Base-by-base conservation (phyloP, 2,113 vertebrate species). In the Eurypyga helias region DNA sequence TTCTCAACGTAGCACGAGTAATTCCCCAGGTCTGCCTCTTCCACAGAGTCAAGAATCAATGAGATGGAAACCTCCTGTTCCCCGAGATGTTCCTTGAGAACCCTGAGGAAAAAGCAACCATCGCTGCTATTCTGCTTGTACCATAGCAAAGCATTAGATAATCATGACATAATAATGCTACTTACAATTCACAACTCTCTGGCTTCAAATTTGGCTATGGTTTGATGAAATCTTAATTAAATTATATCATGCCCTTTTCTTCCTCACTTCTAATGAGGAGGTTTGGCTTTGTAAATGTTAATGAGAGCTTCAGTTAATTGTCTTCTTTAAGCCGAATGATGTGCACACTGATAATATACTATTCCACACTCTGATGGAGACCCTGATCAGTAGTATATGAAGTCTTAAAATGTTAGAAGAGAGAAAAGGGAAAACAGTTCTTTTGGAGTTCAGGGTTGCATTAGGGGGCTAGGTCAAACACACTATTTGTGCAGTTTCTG, bases 1-100 rank as follows among this genome's bases (percentile, higher is more conserved):
- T 99, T 99, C 98, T 99, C 99, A 8, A 99, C 99, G 11, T 99
- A 99, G 95, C 99, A 99, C 4, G 99, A 99, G 91, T 99, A 99
- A 98, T 99, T 99, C 67, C 99, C 99, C 89, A 99, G 98, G 97
- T 99, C 99, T 87, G 98, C 98, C 95, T 99, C 99, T 97, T 99
- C 99, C 29, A 99, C 98, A 38, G 99, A 99, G 94, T 99, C 99
- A 87, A 99, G 99, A 75, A 99, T 99, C 98, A 99, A 97, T 41
- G 99, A 99, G 96, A 99, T 99, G 80, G 99, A 99, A 97, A 99
- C 99, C 98, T 99, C 99, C 94, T 99, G 99, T 92, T 99, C 99
- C 51, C 99, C 99, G 0, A 99, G 99, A 98, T 99, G 99, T 91
- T 99, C 99, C 96, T 98, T 99, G 95, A 99, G 98, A 93, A 99